Evolutionary conservation across 2,797 vertebrate species (phyloP).

Genomic region (Acanthurus leucopareius): DNA sequence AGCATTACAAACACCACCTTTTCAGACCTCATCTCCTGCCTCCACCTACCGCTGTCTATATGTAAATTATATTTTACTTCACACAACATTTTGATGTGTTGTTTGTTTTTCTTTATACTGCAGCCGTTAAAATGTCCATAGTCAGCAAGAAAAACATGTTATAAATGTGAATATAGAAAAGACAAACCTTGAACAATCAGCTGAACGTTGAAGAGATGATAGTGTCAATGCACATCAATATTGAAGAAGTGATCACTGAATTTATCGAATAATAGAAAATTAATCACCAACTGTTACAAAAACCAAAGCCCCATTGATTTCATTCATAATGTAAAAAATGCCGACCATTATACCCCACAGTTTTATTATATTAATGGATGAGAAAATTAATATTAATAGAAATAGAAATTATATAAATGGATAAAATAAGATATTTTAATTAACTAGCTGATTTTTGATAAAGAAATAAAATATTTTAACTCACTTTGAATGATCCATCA

Average conservation of each 20-base stretch:
- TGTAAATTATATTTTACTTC: conserved; percentile 20
- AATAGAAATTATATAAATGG: too few relatives aligned
- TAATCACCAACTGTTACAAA: not conserved
- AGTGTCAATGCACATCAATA: not conserved
- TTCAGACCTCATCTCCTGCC: not conserved
- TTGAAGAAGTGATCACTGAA: not conserved
- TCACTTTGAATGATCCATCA: too few relatives aligned
- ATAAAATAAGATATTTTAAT: too few relatives aligned
- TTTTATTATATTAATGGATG: too few relatives aligned
- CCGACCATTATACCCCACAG: not conserved
- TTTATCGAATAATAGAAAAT: not conserved
- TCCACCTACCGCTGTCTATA: conserved; percentile 2
- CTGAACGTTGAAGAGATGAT: not conserved
- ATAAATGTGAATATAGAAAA: not conserved
- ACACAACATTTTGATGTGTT: not conserved
- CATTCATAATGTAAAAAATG: not conserved
- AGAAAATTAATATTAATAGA: too few relatives aligned
- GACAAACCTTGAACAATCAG: not conserved
- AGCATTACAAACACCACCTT: not conserved
- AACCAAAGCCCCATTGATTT: not conserved
- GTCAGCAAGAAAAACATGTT: not conserved
- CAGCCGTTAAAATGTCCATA: not conserved
- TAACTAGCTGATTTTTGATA: too few relatives aligned
- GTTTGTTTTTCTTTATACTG: not conserved
- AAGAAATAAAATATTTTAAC: too few relatives aligned